A percentile compares a stretch with the other conserved stretches of the same genome.
Evolutionary conservation across 1,140 invertebrate species (phyloP).

Genomic region (Danaus plexippus): DNA sequence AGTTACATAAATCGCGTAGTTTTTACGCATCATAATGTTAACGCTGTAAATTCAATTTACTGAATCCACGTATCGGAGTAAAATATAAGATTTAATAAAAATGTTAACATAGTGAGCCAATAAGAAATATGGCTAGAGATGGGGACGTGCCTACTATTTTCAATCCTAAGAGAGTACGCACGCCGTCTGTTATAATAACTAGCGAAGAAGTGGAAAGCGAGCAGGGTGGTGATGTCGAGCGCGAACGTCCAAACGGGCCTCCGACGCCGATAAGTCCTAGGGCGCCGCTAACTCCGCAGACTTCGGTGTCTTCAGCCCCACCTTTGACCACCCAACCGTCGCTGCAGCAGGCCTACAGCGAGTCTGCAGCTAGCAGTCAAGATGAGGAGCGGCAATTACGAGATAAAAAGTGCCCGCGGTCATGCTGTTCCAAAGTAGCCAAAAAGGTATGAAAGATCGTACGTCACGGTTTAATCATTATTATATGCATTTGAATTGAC

Average conservation of each 20-base stretch:
- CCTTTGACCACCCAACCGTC: constrained; percentile 57
- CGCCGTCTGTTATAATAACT: constrained; percentile 81
- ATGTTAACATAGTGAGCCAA: constrained; percentile 24
- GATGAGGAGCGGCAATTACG: constrained; percentile 62
- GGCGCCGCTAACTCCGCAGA: constrained; percentile 57
- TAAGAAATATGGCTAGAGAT: constrained; percentile 68
- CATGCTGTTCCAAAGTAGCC: constrained; percentile 80
- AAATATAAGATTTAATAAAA: constrained; percentile 18
- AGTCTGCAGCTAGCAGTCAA: constrained; percentile 73
- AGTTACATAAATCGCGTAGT: constrained; percentile 12
- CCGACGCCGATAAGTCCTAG: constrained; percentile 59
- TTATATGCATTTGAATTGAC: background rate
- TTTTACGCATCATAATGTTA: constrained; percentile 17
- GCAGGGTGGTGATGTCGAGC: constrained; percentile 41
- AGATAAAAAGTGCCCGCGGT: constrained; percentile 73
- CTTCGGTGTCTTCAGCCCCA: constrained; percentile 55
- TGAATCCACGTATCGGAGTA: constrained; percentile 19
- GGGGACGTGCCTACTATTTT: constrained; percentile 83
- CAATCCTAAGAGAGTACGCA: constrained; percentile 79
- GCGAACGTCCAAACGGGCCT: constrained; percentile 53
- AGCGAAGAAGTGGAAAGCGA: constrained; percentile 72
- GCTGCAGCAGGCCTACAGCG: constrained; percentile 60
- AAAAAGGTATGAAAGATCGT: constrained; percentile 67
- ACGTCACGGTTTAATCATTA: constrained; percentile 7
- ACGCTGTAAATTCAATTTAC: constrained; percentile 29